Conservation (phyloP, 2,888 invertebrate genomes). For the Meteorus cinctellus region DNA sequence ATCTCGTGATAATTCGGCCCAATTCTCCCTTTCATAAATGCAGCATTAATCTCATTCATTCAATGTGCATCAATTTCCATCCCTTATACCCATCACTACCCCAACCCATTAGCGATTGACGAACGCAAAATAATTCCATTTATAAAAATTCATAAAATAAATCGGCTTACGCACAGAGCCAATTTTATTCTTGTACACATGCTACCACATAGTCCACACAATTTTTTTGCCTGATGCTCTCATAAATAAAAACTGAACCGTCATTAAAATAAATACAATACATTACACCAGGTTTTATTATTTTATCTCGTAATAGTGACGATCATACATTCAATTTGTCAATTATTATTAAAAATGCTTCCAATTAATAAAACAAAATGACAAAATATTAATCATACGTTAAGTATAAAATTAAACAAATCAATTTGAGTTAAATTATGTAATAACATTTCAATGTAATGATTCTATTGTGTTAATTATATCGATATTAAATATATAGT, state of each 20-base stretch:
- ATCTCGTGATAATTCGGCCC: background rate
- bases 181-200: background rate
- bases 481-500: too few relatives aligned
- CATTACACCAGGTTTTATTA: background rate
- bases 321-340: too few relatives aligned
- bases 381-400: too few relatives aligned
- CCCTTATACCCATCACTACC: too few relatives aligned
- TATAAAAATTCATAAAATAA: background rate
- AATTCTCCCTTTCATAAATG: background rate
- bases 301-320: too few relatives aligned
- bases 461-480: too few relatives aligned
- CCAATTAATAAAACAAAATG: too few relatives aligned
- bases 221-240: background rate
- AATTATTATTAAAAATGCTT: too few relatives aligned
- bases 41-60: background rate
- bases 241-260: background rate
- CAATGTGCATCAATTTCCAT: background rate
- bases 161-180: background rate
- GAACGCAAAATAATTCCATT: background rate
- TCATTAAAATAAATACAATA: background rate
- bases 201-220: background rate
- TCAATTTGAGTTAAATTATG: too few relatives aligned
- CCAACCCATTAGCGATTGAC: background rate
- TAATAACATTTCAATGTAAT: too few relatives aligned
- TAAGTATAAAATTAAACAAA: too few relatives aligned